A percentile compares a stretch with the other conserved stretches of the same genome.
These are phyloP conservation scores for Chrysaora quinquecirrha DNA, from an alignment of 30 jellyfish, hydroid and myxozoan species.

Conservation along the genomic window DNA sequence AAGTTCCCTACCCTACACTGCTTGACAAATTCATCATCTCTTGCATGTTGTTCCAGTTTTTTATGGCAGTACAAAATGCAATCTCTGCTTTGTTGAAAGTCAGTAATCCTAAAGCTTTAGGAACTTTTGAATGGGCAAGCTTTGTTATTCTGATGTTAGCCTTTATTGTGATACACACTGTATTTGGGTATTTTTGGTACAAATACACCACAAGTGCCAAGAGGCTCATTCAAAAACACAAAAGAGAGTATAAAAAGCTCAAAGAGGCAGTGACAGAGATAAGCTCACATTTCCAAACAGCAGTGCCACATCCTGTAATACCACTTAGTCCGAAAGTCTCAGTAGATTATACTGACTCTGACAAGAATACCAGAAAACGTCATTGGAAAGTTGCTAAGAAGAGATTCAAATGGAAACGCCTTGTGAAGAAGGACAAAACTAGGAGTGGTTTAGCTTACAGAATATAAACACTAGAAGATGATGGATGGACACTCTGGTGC, in stretches of 20 bases:
- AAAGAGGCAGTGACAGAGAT: slow-evolving; percentile 33
- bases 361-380: neutral
- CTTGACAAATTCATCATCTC: slow-evolving; percentile 83
- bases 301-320: slow-evolving; percentile 1
- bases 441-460: slow-evolving; percentile 5
- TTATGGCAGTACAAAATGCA: slow-evolving; percentile 87
- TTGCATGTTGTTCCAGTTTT: slow-evolving; percentile 80
- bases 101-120: slow-evolving; percentile 17
- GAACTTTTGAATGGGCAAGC: slow-evolving; percentile 56
- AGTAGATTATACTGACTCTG: neutral
- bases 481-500: too few relatives aligned
- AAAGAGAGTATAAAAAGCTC: slow-evolving; percentile 18
- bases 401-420: neutral
- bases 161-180: slow-evolving; percentile 23
- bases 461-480: neutral
- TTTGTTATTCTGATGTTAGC: slow-evolving; percentile 23
- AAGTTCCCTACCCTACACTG: slow-evolving; percentile 86
- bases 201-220: slow-evolving; percentile 48
- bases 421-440: neutral
- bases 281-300: slow-evolving; percentile 5
- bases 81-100: slow-evolving; percentile 56
- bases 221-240: slow-evolving; percentile 20
- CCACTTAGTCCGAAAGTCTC: neutral
- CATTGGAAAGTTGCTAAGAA: neutral
- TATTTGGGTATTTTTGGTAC: slow-evolving; percentile 55